Conservation (phyloP, 2,113 vertebrate species). For the Rhynchomys soricoides region DNA sequence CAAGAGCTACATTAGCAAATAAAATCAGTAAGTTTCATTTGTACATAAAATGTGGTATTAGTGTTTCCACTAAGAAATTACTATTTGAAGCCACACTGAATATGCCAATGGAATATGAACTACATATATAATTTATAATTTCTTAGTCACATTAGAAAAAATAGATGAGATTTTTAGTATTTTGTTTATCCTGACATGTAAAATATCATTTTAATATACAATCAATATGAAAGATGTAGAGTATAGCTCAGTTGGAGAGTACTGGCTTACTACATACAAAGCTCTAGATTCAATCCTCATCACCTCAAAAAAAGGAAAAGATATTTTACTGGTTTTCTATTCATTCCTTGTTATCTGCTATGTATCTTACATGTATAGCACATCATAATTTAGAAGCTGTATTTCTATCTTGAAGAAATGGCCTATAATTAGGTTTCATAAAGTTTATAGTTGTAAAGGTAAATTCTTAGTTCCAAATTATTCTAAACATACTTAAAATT, state of each 20-base stretch:
- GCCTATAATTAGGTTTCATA: slow-evolving; percentile 29
- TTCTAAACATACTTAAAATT: slow-evolving; percentile 43
- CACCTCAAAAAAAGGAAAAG: not conserved
- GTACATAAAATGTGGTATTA: slow-evolving; percentile 44
- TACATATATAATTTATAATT: slow-evolving; percentile 25
- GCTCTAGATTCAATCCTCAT: not conserved
- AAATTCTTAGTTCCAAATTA: slow-evolving; percentile 19
- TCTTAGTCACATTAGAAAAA: slow-evolving; percentile 23
- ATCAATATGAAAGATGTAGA: slow-evolving; percentile 33
- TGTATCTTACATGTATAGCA: not conserved
- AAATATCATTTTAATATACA: slow-evolving; percentile 39
- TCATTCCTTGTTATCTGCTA: slow-evolving; percentile 42
- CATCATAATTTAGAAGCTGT: slow-evolving; percentile 37
- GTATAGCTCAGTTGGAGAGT: not conserved
- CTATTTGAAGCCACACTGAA: not conserved
- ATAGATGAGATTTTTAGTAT: slow-evolving; percentile 35
- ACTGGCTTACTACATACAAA: not conserved
- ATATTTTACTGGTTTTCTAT: slow-evolving; percentile 28
- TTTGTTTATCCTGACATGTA: slow-evolving; percentile 45
- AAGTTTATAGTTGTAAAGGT: slow-evolving; percentile 43
- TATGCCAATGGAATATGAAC: slow-evolving; percentile 29
- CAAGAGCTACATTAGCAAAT: slow-evolving; percentile 33
- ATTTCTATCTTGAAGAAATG: slow-evolving; percentile 54
- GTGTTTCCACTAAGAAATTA: slow-evolving; percentile 42
- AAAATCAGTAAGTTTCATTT: slow-evolving; percentile 63